A percentile compares a stretch with the other conserved stretches of the same genome.
These are phyloP conservation scores for Dolichopus griseipennis DNA, from an alignment of 2,888 invertebrate species.

Conservation along the genomic window DNA sequence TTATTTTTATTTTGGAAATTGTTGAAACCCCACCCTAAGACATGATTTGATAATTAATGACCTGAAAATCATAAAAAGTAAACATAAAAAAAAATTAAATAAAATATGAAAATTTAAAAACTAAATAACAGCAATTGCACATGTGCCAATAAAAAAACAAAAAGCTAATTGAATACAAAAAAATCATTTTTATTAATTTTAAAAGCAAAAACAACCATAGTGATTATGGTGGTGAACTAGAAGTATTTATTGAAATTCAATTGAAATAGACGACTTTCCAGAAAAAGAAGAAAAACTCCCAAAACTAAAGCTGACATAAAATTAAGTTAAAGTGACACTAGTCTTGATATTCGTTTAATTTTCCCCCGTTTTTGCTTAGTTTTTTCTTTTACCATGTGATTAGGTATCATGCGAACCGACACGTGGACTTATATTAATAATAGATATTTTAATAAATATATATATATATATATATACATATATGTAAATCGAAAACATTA, in stretches of 20 bases:
- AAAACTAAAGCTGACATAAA: no score
- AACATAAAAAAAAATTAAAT: neutral
- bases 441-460: no score
- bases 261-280: neutral
- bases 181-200: neutral
- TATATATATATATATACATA: no score
- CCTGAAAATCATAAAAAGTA: neutral
- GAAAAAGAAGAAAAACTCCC: no score
- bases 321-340: no score
- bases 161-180: neutral
- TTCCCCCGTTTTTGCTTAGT: no score
- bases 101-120: no score
- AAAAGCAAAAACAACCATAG: neutral
- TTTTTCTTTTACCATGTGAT: no score
- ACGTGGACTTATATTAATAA: no score
- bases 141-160: neutral
- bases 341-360: no score
- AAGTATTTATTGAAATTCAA: neutral
- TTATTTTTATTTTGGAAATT: neutral
- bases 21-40: neutral
- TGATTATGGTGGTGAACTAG: neutral
- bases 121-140: neutral
- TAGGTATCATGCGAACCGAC: no score
- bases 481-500: no score
- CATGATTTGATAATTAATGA: slow-evolving; percentile 6